Base-by-base conservation (phyloP, 2,113 vertebrate species). In the Scortum barcoo region DNA sequence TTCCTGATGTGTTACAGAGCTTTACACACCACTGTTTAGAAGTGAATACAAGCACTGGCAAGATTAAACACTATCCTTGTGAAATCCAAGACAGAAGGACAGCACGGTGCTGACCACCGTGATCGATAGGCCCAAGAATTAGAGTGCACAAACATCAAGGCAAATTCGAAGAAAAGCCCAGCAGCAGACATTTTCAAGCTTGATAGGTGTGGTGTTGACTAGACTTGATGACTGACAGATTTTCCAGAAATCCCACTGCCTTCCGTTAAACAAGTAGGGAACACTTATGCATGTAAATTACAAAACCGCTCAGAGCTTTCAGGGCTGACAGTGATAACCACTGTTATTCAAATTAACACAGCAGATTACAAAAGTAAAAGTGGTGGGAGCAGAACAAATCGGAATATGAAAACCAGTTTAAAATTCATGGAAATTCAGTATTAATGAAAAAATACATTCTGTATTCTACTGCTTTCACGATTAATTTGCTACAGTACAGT, bases 341-440 rank as follows among this genome's bases (percentile, higher is more conserved):
- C 50, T 86, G 76, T 74, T 83, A 88, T 83, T 83, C 57, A 89
- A 80, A 83, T 86, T 54, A 81, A 78, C 73, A 33, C 13, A 0
- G 20, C 67, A 63, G 48, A 80, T 80, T 77, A 66, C 69, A 38
- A 53, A 75, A 53, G 65, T 36, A 48, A 65, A 57, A 80, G 42
- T 69, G 61, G 26, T 28, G 7, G 38, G 53, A 3, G 26, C 74
- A 71, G 78, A 78, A 67, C 33, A 65, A 68, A 69, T 44, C 5
- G 1, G 24, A 42, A 5, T 7, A 50, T 44, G 63, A 74, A 14
- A 73, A 57, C 38, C 22, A 58, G 33, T 66, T 84, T 51, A 26
- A 78, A 74, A 70, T 57, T 66, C 13, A 65, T 74, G 2, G 14
- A 50, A 51, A 56, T 63, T 73, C 7, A 33, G 22, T 58, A 17